Evolutionary conservation across 1,140 invertebrate genomes (phyloP), one percentile per base, ranked within the genome.

Genomic region (Temnothorax curvispinosus): DNA sequence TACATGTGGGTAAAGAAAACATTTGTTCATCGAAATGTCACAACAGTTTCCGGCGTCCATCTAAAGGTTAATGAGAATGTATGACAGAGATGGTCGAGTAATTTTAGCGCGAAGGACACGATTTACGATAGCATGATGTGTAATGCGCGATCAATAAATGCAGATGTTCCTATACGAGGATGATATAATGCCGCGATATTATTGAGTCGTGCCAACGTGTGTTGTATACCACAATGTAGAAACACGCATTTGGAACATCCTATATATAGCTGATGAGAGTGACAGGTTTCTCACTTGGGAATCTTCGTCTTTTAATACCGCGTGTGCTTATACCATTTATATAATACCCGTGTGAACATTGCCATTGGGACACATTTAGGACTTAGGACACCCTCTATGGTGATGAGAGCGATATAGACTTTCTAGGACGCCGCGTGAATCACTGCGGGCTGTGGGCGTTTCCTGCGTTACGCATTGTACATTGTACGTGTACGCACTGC

Each of bases 341-440:
- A 50, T 11, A 52, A 67, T 52, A 67, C 3, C n/a, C 44, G 13
- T 78, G 44, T 7, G 44, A 52, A 4, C 7, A 65, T n/a, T 44
- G 5, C 3, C 32, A 80, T 80, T 52, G n/a, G 11, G 18, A 67
- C n/a, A 52, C 62, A 80, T 38, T 54, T 67, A 38, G 32, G 32
- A 80, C 75, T 54, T 67, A 38, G 32, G 32, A 80, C 75, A 77
- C 56, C 18, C 47, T 41, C 47, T 52, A 67, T 27, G 64, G 44
- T 35, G 11, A 47, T 38, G 76, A 65, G 27, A 44, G 27, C 47
- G 67, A 47, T 35, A 47, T 35, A 65, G 60, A 74, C 38, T 87
- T 90, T 87, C 87, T 87, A n/a, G 84, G 84, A 87, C 58, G 62
- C 38, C 85, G 72, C 72, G 67, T 90, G 89, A 90, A 89, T 90